Base-by-base conservation (phyloP, 2,797 vertebrate genomes). In the Harpagifer antarcticus region DNA sequence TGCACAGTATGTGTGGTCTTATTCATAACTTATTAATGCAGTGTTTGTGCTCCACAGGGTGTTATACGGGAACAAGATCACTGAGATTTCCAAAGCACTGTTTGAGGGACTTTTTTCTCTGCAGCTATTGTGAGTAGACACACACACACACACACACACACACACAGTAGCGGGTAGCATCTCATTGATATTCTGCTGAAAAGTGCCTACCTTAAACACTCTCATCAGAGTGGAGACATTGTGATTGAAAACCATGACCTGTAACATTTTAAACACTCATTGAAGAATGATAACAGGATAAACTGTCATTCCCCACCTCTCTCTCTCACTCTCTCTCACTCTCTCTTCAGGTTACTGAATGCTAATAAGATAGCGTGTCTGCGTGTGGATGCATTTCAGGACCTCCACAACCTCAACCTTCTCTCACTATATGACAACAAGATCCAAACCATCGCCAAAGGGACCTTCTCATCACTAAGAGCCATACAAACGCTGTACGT, bases 291-390 rank as follows among this genome's bases (percentile, higher is more conserved):
- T 78, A 83, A 78, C 61, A 44, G 69, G 53, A 82, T 77, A 72
- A 83, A 67, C 61, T 13, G 48, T 59, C 47, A 56, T 74, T 23
- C 1, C 74, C 59, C 44, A 42, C 55, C 40, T 23, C 23, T 3
- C 23, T 23, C 23, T 0, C 23, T 23, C 23, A 2, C 23, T 23
- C 23, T 23, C 23, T 23, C 23, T 23, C 23, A 63, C 27, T 56
- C 50, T 61, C 37, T 33, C 17, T 31, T 55, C 94, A 99, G 98
- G 89, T 95, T 99, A 82, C 89, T 99, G 90, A 99, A 99, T 90
- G 98, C 98, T 87, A 99, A 99, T 94, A 99, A 99, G 95, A 98
- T 99, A 90, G 98, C 96, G 37, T 99, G 98, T 89, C 93, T 99
- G 69, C 95, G 98, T 40, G 97, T 99, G 74, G 98, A 99, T 69